Percentiles rank a stretch among this genome's conserved stretches.
These are phyloP conservation scores for Hydraecia micacea DNA, from an alignment of 2,888 invertebrate genomes.

Conservation along the genomic window DNA sequence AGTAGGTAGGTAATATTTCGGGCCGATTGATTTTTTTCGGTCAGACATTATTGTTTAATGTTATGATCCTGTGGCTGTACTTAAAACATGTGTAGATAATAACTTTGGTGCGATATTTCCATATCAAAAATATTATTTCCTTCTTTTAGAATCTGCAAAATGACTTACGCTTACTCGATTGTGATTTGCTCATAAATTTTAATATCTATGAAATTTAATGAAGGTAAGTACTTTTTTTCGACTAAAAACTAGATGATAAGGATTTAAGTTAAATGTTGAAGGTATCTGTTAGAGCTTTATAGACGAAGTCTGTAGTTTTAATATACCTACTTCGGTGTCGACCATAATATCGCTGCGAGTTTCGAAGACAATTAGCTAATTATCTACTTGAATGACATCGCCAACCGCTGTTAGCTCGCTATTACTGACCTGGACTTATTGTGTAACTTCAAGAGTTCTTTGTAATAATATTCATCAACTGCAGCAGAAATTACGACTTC, in stretches of 20 bases:
- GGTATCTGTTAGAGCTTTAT: neutral
- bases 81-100: neutral
- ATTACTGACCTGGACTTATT: slow-evolving; percentile 35
- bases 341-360: neutral
- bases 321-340: neutral
- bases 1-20: slow-evolving; percentile 23
- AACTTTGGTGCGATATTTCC: slow-evolving; percentile 11
- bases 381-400: neutral
- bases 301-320: neutral
- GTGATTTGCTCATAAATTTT: neutral
- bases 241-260: neutral
- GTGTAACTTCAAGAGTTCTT: slow-evolving; percentile 9
- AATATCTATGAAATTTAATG: slow-evolving; percentile 1
- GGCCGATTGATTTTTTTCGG: slow-evolving; percentile 35
- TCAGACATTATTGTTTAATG: slow-evolving; percentile 11
- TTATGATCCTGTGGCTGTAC: slow-evolving; percentile 1
- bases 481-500: neutral
- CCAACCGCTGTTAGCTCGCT: slow-evolving; percentile 36
- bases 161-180: neutral
- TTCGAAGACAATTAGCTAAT: neutral
- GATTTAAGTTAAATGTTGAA: neutral
- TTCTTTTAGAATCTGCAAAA: slow-evolving; percentile 7
- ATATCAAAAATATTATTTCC: slow-evolving; percentile 30
- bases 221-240: neutral
- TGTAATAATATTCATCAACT: neutral